phyloP scores from a whole-genome alignment of 2,888 invertebrate species.

The Drosophila dives region DNA sequence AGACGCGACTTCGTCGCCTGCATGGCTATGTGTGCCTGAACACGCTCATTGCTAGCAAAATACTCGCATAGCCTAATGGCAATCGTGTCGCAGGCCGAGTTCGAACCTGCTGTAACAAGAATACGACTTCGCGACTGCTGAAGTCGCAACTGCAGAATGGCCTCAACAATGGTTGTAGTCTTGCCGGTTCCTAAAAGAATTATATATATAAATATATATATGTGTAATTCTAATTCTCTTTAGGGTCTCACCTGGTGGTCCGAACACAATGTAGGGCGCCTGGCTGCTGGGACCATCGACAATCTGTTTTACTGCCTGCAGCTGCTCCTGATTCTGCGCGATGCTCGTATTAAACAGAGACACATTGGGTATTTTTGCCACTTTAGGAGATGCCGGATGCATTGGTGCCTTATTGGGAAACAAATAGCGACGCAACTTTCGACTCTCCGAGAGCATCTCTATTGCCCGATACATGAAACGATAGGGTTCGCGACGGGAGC shows the following conservation, averaged over 20 bases:
- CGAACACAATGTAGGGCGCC: slow-evolving; percentile 93
- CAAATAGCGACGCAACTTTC: slow-evolving; percentile 61
- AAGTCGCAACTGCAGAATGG: slow-evolving; percentile 87
- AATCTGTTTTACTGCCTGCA: slow-evolving; percentile 89
- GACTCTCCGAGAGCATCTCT: slow-evolving; percentile 51
- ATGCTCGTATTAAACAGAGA: slow-evolving; percentile 82
- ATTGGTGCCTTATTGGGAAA: slow-evolving; percentile 53
- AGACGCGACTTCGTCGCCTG: slow-evolving; percentile 13
- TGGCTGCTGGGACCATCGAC: slow-evolving; percentile 87
- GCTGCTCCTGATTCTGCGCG: slow-evolving; percentile 87
- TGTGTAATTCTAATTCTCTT: neutral
- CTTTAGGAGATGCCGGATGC: too few relatives aligned
- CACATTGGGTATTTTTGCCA: neutral
- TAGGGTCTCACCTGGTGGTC: slow-evolving; percentile 90
- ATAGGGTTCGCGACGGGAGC: slow-evolving; percentile 65
- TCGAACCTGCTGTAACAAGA: slow-evolving; percentile 89
- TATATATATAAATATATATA: neutral
- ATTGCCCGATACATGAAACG: slow-evolving; percentile 77
- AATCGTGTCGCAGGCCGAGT: slow-evolving; percentile 90
- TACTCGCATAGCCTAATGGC: slow-evolving; percentile 85
- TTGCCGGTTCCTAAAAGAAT: slow-evolving; percentile 88
- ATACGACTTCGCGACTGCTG: slow-evolving; percentile 85
- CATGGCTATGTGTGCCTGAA: slow-evolving; percentile 30
- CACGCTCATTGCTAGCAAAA: slow-evolving; percentile 47
- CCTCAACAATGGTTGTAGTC: slow-evolving; percentile 90